Conservation (phyloP, 2,797 vertebrate species). For the Sebastes baramenuke region DNA sequence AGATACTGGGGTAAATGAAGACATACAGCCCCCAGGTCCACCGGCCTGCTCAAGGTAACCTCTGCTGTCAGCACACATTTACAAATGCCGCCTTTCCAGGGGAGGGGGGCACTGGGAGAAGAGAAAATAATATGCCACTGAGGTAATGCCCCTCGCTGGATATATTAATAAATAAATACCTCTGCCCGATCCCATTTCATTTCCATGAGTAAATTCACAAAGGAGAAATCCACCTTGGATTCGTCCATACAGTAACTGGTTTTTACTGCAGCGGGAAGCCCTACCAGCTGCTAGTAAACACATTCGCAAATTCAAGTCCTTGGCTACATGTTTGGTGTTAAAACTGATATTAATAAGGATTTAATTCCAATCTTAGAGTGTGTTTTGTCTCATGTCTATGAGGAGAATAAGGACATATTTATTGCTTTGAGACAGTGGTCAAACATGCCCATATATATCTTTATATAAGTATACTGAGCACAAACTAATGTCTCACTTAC, state of each 20-base stretch:
- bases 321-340: background rate
- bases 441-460: background rate
- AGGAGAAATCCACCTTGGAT: slow-evolving; percentile 48
- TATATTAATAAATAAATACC: slow-evolving; percentile 75
- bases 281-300: no score
- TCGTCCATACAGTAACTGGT: slow-evolving; percentile 11
- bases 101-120: slow-evolving; percentile 43
- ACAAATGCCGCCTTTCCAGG: slow-evolving; percentile 76
- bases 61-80: slow-evolving; percentile 87
- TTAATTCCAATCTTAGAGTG: background rate
- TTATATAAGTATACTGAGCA: background rate
- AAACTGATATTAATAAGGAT: background rate
- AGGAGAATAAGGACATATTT: background rate
- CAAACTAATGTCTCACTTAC: background rate
- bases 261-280: background rate
- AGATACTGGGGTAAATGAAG: slow-evolving; percentile 87
- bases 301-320: background rate
- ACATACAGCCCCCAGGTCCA: slow-evolving; percentile 85
- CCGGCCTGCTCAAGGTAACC: slow-evolving; percentile 86
- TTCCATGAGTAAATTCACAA: slow-evolving; percentile 68
- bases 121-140: slow-evolving; percentile 75
- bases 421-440: background rate
- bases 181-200: slow-evolving; percentile 65
- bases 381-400: background rate
- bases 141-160: slow-evolving; percentile 68